Percentiles rank a stretch among this genome's conserved stretches.
Conservation (phyloP, 1,140 invertebrate species). For the Drosophila bipectinata region DNA sequence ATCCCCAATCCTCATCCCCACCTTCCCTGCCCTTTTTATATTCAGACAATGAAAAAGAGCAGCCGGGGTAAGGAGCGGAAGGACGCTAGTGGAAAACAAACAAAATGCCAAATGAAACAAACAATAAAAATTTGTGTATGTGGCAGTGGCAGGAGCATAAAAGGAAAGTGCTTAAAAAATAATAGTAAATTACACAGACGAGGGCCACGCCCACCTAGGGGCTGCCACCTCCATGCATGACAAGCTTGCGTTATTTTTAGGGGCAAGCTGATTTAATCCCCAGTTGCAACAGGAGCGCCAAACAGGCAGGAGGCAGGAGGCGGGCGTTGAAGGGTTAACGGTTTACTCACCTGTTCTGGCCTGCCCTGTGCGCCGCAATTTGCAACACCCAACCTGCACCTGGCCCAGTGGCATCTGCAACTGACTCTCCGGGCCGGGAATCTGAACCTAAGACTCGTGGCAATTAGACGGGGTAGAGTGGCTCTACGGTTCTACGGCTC, state of each 20-base stretch:
- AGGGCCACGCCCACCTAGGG: conserved; percentile 17
- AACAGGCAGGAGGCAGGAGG: conserved; percentile 13
- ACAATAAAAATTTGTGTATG: conserved; percentile 64
- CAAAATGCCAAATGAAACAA: conserved; percentile 71
- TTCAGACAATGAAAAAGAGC: neutral
- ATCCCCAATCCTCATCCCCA: neutral
- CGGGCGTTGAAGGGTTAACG: conserved; percentile 52
- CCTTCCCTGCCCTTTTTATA: neutral
- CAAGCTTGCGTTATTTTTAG: conserved; percentile 77
- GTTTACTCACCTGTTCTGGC: conserved; percentile 41
- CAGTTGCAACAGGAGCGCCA: conserved; percentile 17
- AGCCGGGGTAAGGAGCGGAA: neutral
- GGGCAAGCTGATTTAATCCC: conserved; percentile 72
- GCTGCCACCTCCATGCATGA: conserved; percentile 57
- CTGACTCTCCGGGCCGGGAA: conserved; percentile 15
- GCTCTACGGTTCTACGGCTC: neutral
- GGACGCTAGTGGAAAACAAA: conserved; percentile 37
- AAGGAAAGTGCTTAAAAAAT: conserved; percentile 78
- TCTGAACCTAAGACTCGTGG: neutral
- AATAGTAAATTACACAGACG: conserved; percentile 77
- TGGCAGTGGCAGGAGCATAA: conserved; percentile 52
- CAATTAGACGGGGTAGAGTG: conserved; percentile 21
- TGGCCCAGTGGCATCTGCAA: conserved; percentile 17
- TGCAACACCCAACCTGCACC: conserved; percentile 43
- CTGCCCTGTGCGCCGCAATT: conserved; percentile 44